These are phyloP conservation scores for Tor tambroides DNA, from an alignment of 2,113 vertebrate genomes.

Conservation along the genomic window DNA sequence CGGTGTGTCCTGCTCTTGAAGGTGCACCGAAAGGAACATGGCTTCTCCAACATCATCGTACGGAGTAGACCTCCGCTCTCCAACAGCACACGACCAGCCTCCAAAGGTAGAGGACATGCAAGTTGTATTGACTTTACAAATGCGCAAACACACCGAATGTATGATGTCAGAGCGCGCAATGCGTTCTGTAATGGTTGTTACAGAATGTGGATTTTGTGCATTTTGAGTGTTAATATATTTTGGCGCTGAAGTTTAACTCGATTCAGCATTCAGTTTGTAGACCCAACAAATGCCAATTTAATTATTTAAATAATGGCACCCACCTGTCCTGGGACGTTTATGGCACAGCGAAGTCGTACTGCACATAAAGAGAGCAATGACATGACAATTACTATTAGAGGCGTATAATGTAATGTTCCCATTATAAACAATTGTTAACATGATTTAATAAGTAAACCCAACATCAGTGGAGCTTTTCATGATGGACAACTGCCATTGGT, in stretches of 20 bases:
- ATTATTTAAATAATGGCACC: neutral
- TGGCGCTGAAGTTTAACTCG: neutral
- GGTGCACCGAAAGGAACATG: constrained; percentile 67
- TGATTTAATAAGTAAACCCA: neutral
- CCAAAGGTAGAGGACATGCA: constrained; percentile 70
- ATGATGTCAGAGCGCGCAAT: neutral
- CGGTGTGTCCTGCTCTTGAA: neutral
- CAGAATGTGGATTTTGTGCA: neutral
- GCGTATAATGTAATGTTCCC: neutral
- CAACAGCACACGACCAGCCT: constrained; percentile 67
- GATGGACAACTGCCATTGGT: neutral
- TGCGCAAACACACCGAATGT: neutral
- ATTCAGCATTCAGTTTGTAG: neutral
- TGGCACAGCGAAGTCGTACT: neutral
- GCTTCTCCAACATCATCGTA: constrained; percentile 71
- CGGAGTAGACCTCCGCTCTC: constrained; percentile 64
- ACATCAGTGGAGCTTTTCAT: neutral
- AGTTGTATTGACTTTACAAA: neutral
- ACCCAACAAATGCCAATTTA: neutral
- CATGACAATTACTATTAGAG: neutral
- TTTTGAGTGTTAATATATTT: neutral
- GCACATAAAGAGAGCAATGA: neutral
- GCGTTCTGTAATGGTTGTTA: neutral
- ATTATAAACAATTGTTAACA: neutral
- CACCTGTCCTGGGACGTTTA: neutral